These are phyloP conservation scores for Chalcosyrphus nemorum DNA, from an alignment of 2,888 invertebrate species.

Conservation along the genomic window DNA sequence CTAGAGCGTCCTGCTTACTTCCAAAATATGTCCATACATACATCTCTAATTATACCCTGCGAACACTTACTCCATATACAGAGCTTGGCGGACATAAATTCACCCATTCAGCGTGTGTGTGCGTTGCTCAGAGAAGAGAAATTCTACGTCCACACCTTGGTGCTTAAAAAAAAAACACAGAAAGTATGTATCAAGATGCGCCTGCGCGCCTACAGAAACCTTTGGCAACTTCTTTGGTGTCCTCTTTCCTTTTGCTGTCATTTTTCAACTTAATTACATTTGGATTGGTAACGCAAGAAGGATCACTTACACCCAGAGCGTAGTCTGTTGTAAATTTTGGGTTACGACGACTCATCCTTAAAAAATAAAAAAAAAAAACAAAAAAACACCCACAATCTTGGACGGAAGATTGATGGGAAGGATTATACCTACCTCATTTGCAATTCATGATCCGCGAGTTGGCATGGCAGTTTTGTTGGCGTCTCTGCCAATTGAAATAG, in stretches of 20 bases:
- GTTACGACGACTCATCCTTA: constrained; percentile 65
- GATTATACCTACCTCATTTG: constrained; percentile 68
- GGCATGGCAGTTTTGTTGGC: constrained; percentile 7
- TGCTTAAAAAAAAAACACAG: constrained; percentile 2
- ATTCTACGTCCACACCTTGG: constrained; percentile 71
- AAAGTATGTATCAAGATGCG: constrained; percentile 3
- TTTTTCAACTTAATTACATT: constrained; percentile 72
- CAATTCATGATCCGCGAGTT: constrained; percentile 59
- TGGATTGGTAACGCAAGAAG: constrained; percentile 72
- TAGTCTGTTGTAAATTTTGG: constrained; percentile 13
- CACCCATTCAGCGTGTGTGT: constrained; percentile 61
- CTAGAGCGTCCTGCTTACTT: constrained; percentile 42
- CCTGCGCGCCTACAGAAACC: constrained; percentile 66
- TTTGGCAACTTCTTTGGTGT: constrained; percentile 56
- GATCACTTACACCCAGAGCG: constrained; percentile 71
- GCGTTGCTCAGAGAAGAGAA: constrained; percentile 53
- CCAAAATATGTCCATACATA: constrained; percentile 50
- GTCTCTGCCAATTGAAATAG: constrained; percentile 60
- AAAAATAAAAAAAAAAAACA: no score
- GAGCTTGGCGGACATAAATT: constrained; percentile 61
- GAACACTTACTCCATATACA: constrained; percentile 58
- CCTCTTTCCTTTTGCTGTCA: constrained; percentile 63
- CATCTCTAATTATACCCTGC: constrained; percentile 66
- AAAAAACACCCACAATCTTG: constrained; percentile 58
- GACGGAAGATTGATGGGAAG: constrained; percentile 61